phyloP scores from a whole-genome alignment of 2,797 vertebrate species.

The Triplophysa yarkandensis region DNA sequence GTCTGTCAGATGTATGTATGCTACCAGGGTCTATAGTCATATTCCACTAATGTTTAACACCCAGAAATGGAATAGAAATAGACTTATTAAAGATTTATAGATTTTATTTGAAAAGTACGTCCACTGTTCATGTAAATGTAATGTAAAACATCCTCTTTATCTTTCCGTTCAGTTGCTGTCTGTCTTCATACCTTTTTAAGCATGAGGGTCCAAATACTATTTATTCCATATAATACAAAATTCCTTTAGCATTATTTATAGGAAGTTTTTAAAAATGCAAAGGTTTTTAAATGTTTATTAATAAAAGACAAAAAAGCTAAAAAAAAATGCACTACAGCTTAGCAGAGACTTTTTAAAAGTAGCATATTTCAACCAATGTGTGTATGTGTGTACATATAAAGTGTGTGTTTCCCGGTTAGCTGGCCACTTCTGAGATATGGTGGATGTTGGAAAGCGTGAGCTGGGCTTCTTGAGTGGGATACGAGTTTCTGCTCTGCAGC shows the following conservation, averaged over 20 bases:
- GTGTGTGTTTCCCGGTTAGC: slow-evolving; percentile 59
- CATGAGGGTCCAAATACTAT: neutral
- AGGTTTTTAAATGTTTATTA: slow-evolving; percentile 11
- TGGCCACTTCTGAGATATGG: slow-evolving; percentile 79
- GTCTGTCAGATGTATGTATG: too few relatives aligned
- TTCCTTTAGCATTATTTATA: too few relatives aligned
- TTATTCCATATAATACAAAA: too few relatives aligned
- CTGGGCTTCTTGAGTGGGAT: slow-evolving; percentile 74
- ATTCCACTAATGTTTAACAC: neutral
- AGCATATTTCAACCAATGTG: slow-evolving; percentile 37
- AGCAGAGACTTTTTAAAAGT: slow-evolving; percentile 21
- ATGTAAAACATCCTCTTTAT: too few relatives aligned
- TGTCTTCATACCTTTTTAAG: too few relatives aligned
- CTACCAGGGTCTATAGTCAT: too few relatives aligned
- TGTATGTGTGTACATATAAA: neutral
- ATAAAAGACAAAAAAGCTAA: slow-evolving; percentile 20
- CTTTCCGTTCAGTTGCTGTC: too few relatives aligned
- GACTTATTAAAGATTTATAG: too few relatives aligned
- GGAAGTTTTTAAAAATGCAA: neutral
- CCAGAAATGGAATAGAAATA: neutral
- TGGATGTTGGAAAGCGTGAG: slow-evolving; percentile 80
- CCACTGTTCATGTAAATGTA: too few relatives aligned
- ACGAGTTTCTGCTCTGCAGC: slow-evolving; percentile 75
- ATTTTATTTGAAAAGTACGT: neutral
- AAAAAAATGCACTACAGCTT: slow-evolving; percentile 26